Percentiles rank a stretch among this genome's conserved stretches.
phyloP scores from a whole-genome alignment of 2,888 invertebrate species.

The Ernsta delagoae region DNA sequence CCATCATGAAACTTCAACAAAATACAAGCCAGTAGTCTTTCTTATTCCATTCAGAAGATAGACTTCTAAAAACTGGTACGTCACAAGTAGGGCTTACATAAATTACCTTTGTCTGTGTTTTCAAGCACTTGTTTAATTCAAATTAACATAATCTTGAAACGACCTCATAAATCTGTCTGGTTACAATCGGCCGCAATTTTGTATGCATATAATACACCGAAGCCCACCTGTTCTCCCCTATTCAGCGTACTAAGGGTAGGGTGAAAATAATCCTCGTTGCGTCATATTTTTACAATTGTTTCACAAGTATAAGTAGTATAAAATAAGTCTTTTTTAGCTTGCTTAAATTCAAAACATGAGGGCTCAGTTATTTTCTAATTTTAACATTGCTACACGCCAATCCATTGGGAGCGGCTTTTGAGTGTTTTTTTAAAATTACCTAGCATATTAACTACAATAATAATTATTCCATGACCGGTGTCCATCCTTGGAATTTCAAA shows the following conservation, averaged over 20 bases:
- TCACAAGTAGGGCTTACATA: conserved; percentile 3
- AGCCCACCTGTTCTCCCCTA: conserved; percentile 34
- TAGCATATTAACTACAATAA: too few species aligned
- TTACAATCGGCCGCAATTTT: conserved; percentile 28
- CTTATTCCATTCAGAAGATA: neutral
- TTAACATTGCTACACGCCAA: too few species aligned
- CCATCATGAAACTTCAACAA: neutral
- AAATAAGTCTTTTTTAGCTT: neutral
- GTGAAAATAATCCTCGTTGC: conserved; percentile 25
- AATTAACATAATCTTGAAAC: conserved; percentile 33
- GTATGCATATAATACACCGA: conserved; percentile 31
- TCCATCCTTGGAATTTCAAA: neutral
- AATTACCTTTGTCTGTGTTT: conserved; percentile 10
- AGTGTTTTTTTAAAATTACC: too few species aligned
- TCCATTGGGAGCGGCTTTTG: too few species aligned
- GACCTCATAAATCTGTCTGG: conserved; percentile 35
- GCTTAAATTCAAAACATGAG: neutral
- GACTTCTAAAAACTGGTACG: conserved; percentile 1
- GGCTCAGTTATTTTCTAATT: too few species aligned
- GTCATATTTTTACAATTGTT: conserved; percentile 21
- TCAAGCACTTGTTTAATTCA: conserved; percentile 28
- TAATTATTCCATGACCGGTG: too few species aligned
- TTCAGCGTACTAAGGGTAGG: conserved; percentile 14
- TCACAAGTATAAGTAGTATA: neutral
- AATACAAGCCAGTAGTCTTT: neutral